phyloP scores from a whole-genome alignment of 2,113 vertebrate genomes.

The Microtus montanus region DNA sequence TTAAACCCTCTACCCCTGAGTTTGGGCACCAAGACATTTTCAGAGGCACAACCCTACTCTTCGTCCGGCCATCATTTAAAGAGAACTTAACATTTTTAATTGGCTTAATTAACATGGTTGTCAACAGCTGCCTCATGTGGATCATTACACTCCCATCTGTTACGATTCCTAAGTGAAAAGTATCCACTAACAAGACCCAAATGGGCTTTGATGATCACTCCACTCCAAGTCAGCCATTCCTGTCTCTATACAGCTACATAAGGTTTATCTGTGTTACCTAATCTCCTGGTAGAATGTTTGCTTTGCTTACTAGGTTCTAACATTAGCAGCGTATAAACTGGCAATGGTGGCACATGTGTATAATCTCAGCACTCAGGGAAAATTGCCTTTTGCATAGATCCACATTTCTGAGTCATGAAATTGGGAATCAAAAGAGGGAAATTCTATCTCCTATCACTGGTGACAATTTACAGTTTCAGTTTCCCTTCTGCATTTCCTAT shows the following conservation, averaged over 20 bases:
- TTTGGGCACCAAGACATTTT: not conserved
- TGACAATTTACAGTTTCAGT: not conserved
- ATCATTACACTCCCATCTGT: not conserved
- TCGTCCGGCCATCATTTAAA: not conserved
- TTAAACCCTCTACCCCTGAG: not conserved
- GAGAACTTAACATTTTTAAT: not conserved
- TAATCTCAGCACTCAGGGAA: not conserved
- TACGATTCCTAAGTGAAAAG: not conserved
- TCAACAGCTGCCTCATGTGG: not conserved
- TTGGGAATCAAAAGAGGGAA: not conserved
- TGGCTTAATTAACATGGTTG: not conserved
- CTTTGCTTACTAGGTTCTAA: not conserved
- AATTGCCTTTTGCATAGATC: not conserved
- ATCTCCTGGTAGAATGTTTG: not conserved
- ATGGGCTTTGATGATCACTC: not conserved
- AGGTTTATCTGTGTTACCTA: not conserved
- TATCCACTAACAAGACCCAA: not conserved
- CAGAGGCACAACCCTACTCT: not conserved
- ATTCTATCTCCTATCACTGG: not conserved
- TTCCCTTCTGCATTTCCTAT: not conserved
- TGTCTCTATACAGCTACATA: not conserved
- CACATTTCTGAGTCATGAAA: not conserved
- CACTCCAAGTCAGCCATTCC: not conserved
- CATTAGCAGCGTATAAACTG: not conserved
- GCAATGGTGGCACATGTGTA: not conserved